Evolutionary conservation across 2,113 vertebrate species (phyloP).

Genomic region (Taurulus bubalis): DNA sequence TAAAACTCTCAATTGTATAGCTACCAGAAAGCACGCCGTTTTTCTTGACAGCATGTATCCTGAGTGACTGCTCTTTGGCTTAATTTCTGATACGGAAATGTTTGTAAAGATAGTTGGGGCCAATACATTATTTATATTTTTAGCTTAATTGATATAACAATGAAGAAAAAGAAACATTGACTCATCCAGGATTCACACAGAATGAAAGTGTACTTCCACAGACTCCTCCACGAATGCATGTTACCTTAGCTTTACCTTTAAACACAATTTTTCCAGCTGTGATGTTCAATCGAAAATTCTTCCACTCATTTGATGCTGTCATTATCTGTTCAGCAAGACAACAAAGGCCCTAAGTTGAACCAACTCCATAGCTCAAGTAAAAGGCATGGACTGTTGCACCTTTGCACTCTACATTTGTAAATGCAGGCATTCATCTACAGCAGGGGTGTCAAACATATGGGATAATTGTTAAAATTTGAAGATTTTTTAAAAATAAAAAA

Average conservation of each 20-base stretch:
- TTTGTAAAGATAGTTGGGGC: neutral
- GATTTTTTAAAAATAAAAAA: no score
- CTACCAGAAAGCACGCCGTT: neutral
- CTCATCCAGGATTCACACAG: neutral
- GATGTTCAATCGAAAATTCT: neutral
- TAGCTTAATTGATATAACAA: neutral
- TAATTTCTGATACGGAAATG: conserved; percentile 2
- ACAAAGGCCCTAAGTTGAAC: neutral
- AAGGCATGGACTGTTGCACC: neutral
- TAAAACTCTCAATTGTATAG: conserved; percentile 30
- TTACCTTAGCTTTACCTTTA: neutral
- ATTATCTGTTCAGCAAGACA: neutral
- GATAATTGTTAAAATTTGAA: no score
- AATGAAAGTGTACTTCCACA: neutral
- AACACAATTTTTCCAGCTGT: neutral
- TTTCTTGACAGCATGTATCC: conserved; percentile 18
- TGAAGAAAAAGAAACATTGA: neutral
- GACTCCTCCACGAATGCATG: neutral
- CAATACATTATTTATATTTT: neutral
- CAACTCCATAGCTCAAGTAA: neutral
- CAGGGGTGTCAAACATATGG: no score
- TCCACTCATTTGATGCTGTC: neutral
- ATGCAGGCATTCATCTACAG: neutral
- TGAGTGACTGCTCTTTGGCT: conserved; percentile 16
- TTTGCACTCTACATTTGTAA: neutral